Base-by-base conservation (phyloP, 2,113 vertebrate species). In the Choloepus hoffmanni region DNA sequence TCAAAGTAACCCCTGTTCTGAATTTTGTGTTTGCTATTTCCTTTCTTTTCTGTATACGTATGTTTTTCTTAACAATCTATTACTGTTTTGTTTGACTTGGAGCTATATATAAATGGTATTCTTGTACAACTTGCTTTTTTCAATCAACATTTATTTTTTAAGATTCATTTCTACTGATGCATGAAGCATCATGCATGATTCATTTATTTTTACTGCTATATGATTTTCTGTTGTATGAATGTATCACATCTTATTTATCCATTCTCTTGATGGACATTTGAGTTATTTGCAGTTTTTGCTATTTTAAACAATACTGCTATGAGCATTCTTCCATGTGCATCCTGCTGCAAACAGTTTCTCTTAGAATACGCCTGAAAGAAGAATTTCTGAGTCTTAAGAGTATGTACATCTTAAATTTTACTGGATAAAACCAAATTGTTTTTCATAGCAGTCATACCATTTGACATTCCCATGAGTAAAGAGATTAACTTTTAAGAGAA, bases 81-180 rank as follows among this genome's bases (percentile, higher is more conserved):
- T 91, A 33, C 63, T 89, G 28, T 92, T 87, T 74, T 92, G 26
- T 74, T 97, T 92, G 58, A 48, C 55, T 85, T 5, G 1, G 5
- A 30, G 10, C 45, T 85, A 2, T 12, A 11, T 43, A n/a, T 60
- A 65, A 79, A 65, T 95, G 43, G 2, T 72, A 62, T 48, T 94
- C 50, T 87, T 95, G 68, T 85, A 79, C 83, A 68, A 73, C 86
- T 94, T 92, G 70, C 81, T 92, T 95, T 81, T 85, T 70, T 28
- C 53, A 85, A 19, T 90, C 74, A 33, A 3, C 36, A 23, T 85
- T 87, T 89, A 24, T 86, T 93, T 89, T 67, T 84, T 45, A 88
- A 88, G n/a, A 82, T 87, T 90, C 26, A 53, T 33, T 73, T 43
- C 40, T 77, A 48, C 33, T 62, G 84, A 68, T 81, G 13, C 82